Base-by-base conservation (phyloP, 2,888 invertebrate genomes). In the Drosophila mettleri region DNA sequence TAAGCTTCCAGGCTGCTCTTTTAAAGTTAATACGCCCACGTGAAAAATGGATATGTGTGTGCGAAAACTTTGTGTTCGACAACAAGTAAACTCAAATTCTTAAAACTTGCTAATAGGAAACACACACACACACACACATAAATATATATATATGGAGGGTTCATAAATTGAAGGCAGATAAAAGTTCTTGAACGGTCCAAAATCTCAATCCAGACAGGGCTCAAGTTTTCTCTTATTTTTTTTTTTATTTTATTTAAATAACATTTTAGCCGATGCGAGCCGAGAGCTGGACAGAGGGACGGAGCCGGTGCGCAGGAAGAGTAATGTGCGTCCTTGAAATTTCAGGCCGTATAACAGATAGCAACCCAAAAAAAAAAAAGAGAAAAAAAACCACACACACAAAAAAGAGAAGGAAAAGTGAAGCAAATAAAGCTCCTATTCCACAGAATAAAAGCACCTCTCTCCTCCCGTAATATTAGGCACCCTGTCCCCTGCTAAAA, bases 301-400 rank as follows among this genome's bases (percentile, higher is more conserved):
- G 31, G 59, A 53, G 29, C 41, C 48, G 60, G 51, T 62, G 73
- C 63, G 61, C 85, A 84, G 87, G 79, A 82, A 75, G 79, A 85
- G 67, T 81, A 78, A 85, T 85, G 85, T 69, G 85, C 85, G 82
- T 87, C 82, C 82, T 82, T 88, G 84, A 84, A 84, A 86, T 65
- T 57, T 65, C 58, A 70, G 58, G 61, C 77, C 72, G 67, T 63
- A 79, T 62, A 86, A 84, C 70, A 80, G 76, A 84, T 78, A 79
- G 61, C 59, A 36, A 31, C n/a, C 29, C 48, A 36, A 53, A 46
- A 48, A 63, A 46, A 36, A 60, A 63, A 49, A 60, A 62, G 5
- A 53, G 20, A 8, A 10, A 34, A 62, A 16, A 14, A 27, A 24
- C 39, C 49, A 45, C 53, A n/a, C 22, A 55, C 29, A 62, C 22